A percentile compares a stretch with the other conserved stretches of the same genome.
These are phyloP conservation scores for Drosophila subobscura DNA, from an alignment of 1,140 invertebrate genomes.

Conservation along the genomic window DNA sequence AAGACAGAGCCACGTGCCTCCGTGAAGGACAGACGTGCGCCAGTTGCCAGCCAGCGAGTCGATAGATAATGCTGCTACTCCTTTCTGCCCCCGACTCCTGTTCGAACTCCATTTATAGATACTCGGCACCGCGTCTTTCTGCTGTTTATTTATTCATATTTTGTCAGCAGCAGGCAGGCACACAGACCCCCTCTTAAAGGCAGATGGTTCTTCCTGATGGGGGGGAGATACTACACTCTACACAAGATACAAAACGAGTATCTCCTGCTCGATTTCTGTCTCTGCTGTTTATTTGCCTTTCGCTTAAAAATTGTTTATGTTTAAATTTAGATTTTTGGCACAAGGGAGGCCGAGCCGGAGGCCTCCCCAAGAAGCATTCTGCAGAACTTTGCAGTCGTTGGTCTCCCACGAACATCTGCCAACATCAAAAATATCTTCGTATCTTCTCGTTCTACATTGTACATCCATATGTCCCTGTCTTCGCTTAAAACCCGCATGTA, in stretches of 20 bases:
- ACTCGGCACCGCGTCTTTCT: slow-evolving; percentile 11
- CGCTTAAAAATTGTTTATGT: slow-evolving; percentile 39
- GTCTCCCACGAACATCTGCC: slow-evolving; percentile 62
- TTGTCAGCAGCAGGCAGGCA: slow-evolving; percentile 23
- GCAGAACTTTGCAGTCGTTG: slow-evolving; percentile 14
- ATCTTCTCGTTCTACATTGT: slow-evolving; percentile 10
- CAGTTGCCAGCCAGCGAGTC: slow-evolving; percentile 55
- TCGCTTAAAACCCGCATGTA: slow-evolving; percentile 57
- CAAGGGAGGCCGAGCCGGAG: slow-evolving; percentile 45
- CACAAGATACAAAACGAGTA: slow-evolving; percentile 6
- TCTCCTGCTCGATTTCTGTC: slow-evolving; percentile 17
- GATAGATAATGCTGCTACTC: slow-evolving; percentile 59
- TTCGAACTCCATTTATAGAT: slow-evolving; percentile 33
- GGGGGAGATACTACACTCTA: slow-evolving; percentile 39
- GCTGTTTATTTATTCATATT: slow-evolving; percentile 56
- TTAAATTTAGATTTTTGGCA: slow-evolving; percentile 69
- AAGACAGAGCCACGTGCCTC: slow-evolving; percentile 58
- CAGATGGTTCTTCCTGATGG: slow-evolving; percentile 52
- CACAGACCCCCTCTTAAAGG: slow-evolving; percentile 32
- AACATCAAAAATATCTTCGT: slow-evolving; percentile 41
- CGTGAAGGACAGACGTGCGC: slow-evolving; percentile 62
- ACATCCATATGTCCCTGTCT: slow-evolving; percentile 6
- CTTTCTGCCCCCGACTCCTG: slow-evolving; percentile 4
- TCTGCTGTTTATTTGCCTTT: slow-evolving; percentile 15
- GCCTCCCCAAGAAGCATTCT: slow-evolving; percentile 27